Evolutionary conservation across 2,797 vertebrate genomes (phyloP), one percentile per base, ranked within the genome.

Genomic region (Pantherophis alleghaniensis): DNA sequence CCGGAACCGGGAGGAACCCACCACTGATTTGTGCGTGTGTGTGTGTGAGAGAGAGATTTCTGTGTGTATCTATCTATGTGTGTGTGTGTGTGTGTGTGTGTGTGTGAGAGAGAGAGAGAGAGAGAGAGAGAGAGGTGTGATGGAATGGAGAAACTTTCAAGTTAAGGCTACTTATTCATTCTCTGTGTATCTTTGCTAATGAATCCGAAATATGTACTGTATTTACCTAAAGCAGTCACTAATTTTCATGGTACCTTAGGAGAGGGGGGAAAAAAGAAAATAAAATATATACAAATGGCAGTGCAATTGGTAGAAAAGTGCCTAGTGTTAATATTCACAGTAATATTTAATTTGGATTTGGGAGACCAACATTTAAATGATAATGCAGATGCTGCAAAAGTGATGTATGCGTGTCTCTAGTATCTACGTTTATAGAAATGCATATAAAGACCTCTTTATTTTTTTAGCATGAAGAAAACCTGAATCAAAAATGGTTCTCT

Each of bases 301-400:
- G 47, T 83, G 24, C 83, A 92, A 94, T 88, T 90, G 56, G n/a
- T 91, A 91, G 89, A 63, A 28, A 88, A 90, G 86, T 88, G 66
- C 32, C 56, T 63, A 90, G 88, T 47, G 47, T 89, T 92, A 91
- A 83, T 90, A 88, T 94, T 83, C 55, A 26, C 86, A 86, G 47
- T 94, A 90, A 92, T 88, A 88, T 92, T 94, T 94, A 69, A 55
- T 83, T 92, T 94, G 89, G 63, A 92, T 94, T 94, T 94, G 47
- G 63, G 26, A 88, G 32, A 56, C 93, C 89, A 91, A 32, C 51
- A 63, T 91, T 91, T 94, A 63, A 92, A 90, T 88, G 90, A 88
- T 56, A 66, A 88, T 61, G 57, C 56, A 88, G 88, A 91, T 57
- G 83, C 24, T 83, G 24, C 57, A 91, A 55, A 90, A 24, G 42